Evolutionary conservation across 2,888 invertebrate species (phyloP).

Genomic region (Autographa gamma): DNA sequence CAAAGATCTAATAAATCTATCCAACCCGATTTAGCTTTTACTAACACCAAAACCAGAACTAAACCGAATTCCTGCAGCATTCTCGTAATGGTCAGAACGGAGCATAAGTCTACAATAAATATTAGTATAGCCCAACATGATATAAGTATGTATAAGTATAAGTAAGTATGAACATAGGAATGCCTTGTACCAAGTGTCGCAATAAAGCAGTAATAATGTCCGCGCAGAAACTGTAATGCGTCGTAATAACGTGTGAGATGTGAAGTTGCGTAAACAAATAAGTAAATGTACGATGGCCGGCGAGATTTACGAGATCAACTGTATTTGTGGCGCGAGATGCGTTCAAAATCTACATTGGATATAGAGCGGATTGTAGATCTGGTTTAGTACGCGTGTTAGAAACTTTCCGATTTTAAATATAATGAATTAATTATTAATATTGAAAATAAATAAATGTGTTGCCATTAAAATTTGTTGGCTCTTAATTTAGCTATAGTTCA

Average conservation of each 20-base stretch:
- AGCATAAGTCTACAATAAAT: conserved; percentile 40
- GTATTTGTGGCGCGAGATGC: conserved; percentile 50
- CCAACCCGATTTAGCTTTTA: conserved; percentile 5
- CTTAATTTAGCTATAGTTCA: neutral
- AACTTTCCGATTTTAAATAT: neutral
- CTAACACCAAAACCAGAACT: conserved; percentile 7
- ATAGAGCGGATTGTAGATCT: conserved; percentile 12
- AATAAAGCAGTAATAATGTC: conserved; percentile 65
- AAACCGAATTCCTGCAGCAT: conserved; percentile 13
- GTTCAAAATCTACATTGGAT: conserved; percentile 40
- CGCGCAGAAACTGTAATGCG: conserved; percentile 50
- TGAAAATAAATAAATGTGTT: neutral
- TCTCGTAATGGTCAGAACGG: conserved; percentile 26
- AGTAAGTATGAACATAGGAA: conserved; percentile 43
- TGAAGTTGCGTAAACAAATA: conserved; percentile 65
- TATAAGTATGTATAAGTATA: conserved; percentile 48
- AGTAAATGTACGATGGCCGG: conserved; percentile 52
- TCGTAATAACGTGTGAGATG: conserved; percentile 57
- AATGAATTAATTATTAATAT: neutral
- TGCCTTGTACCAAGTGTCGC: conserved; percentile 59
- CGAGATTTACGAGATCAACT: conserved; percentile 62
- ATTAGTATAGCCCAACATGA: conserved; percentile 46
- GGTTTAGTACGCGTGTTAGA: neutral
- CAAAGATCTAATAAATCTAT: neutral
- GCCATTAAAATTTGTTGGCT: neutral